Evolutionary conservation across 2,113 vertebrate species (phyloP).

Genomic region (Rattus rattus): DNA sequence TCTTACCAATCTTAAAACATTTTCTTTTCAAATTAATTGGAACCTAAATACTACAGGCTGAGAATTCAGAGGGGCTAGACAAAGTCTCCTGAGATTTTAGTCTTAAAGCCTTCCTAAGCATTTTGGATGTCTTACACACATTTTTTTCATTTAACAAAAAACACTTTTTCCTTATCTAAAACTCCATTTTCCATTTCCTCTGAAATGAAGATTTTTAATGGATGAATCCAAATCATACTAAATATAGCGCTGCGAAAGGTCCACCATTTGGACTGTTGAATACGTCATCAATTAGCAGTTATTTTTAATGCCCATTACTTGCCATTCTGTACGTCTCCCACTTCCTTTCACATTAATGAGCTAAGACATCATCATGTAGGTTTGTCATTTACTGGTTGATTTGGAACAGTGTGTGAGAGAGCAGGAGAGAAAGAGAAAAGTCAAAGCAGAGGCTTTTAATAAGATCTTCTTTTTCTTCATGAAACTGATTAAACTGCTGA

Average conservation of each 20-base stretch:
- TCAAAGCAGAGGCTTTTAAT: constrained; percentile 59
- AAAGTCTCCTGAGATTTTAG: neutral
- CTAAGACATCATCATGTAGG: constrained; percentile 19
- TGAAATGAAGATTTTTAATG: constrained; percentile 60
- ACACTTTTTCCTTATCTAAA: constrained; percentile 46
- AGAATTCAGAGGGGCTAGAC: constrained; percentile 14
- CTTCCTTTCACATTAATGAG: constrained; percentile 60
- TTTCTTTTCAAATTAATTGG: constrained; percentile 12
- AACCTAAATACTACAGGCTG: neutral
- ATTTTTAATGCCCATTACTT: constrained; percentile 61
- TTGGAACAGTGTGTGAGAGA: constrained; percentile 50
- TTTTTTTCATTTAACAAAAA: constrained; percentile 61
- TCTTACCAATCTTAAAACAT: neutral
- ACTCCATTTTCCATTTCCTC: constrained; percentile 52
- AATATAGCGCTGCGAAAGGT: constrained; percentile 44
- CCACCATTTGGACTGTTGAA: constrained; percentile 48
- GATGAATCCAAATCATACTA: constrained; percentile 46
- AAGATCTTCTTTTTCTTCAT: constrained; percentile 62
- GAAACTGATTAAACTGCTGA: constrained; percentile 37
- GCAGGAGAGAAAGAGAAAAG: neutral
- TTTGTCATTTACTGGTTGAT: constrained; percentile 62
- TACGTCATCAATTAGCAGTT: constrained; percentile 55
- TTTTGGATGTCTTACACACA: constrained; percentile 1
- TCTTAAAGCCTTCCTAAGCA: neutral
- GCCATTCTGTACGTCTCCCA: constrained; percentile 23